Percentiles rank a stretch among this genome's conserved stretches.
phyloP scores from a whole-genome alignment of 1,140 invertebrate species.

The Amphibalanus amphitrite region DNA sequence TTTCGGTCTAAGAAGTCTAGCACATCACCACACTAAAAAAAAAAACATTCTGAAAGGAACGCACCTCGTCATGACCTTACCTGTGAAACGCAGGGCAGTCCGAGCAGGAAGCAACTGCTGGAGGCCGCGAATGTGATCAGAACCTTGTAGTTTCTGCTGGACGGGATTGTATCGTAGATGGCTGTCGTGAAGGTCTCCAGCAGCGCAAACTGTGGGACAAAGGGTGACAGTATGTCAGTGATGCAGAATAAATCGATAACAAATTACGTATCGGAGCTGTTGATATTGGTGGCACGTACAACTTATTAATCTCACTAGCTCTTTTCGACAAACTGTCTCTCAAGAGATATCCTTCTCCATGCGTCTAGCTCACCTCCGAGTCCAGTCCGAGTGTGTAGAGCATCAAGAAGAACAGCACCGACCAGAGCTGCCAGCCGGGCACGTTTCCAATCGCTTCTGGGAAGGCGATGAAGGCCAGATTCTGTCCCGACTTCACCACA shows the following conservation, averaged over 20 bases:
- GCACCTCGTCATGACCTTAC: no score
- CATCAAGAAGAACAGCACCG: no score
- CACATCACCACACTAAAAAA: no score
- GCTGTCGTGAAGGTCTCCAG: conserved; percentile 66
- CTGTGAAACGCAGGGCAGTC: conserved; percentile 55
- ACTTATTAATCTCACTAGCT: neutral
- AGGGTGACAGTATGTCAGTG: neutral
- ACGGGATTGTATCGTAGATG: conserved; percentile 53
- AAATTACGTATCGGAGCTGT: neutral
- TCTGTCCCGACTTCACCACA: neutral
- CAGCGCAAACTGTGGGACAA: conserved; percentile 43
- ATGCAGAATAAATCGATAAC: neutral
- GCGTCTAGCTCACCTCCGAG: neutral
- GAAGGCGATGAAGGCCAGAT: no score
- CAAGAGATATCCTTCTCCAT: neutral
- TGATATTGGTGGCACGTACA: neutral
- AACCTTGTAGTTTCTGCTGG: conserved; percentile 48
- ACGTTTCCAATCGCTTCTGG: neutral
- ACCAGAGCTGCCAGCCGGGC: neutral
- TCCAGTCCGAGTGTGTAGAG: no score
- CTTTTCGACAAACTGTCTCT: neutral
- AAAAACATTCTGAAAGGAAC: no score
- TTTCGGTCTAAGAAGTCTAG: no score
- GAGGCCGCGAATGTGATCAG: conserved; percentile 48
- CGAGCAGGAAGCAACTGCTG: conserved; percentile 50